Conservation (phyloP, 2,113 vertebrate genomes). For the Myrmecobius fasciatus region DNA sequence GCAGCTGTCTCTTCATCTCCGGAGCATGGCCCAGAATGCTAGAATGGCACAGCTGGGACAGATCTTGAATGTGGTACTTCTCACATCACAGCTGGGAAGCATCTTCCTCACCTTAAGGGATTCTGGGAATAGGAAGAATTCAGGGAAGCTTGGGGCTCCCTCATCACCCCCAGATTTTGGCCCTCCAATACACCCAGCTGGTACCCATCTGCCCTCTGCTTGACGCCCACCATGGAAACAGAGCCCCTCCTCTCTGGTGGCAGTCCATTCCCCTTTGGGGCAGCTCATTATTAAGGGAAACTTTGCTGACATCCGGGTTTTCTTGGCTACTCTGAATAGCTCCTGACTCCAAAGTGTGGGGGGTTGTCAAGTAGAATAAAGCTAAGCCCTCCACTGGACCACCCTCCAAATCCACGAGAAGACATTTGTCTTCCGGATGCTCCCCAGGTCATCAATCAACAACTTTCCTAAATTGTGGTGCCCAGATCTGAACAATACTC, state of each 20-base stretch:
- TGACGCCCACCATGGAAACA: too few species aligned
- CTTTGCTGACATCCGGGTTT: too few species aligned
- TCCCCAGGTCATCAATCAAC: background rate
- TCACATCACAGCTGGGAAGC: background rate
- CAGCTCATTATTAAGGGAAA: background rate
- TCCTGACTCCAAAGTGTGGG: background rate
- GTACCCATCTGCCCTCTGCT: too few species aligned
- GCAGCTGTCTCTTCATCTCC: constrained; percentile 44
- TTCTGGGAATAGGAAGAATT: background rate
- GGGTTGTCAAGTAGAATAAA: too few species aligned
- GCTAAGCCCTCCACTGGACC: too few species aligned
- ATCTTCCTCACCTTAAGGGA: background rate
- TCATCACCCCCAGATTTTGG: too few species aligned
- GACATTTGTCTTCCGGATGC: background rate
- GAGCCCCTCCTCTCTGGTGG: background rate
- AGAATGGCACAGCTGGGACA: background rate
- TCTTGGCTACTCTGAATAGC: background rate
- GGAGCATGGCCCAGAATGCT: background rate
- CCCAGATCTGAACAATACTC: background rate
- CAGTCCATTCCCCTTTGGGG: background rate
- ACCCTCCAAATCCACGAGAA: background rate
- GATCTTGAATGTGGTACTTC: background rate
- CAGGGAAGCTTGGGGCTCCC: background rate
- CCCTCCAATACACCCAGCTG: rapidly evolving
- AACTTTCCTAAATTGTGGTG: background rate